Conservation (phyloP, 2,888 invertebrate species). For the Dorcus hopei region DNA sequence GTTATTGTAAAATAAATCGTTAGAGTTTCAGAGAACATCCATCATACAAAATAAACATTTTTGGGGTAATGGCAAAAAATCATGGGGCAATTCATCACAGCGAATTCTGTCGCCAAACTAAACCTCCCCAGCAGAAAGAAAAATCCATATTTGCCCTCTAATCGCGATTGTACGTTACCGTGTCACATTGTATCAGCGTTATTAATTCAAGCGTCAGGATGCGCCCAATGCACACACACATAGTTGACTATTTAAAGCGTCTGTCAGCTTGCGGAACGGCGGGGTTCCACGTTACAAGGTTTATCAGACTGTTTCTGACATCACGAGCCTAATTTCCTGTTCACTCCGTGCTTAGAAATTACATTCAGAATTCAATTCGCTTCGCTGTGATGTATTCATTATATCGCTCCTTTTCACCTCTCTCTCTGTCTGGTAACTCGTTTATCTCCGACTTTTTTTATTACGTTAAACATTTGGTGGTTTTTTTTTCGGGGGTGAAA, state of each 20-base stretch:
- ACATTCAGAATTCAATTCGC: conserved; percentile 26
- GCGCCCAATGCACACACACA: neutral
- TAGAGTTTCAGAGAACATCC: neutral
- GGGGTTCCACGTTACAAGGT: conserved; percentile 21
- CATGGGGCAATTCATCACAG: neutral
- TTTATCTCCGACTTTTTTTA: no score
- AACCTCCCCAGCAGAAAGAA: neutral
- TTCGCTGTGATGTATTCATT: conserved; percentile 24
- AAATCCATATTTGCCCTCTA: neutral
- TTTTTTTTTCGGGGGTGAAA: no score
- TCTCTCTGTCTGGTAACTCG: no score
- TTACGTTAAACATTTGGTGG: no score
- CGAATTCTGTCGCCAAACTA: neutral
- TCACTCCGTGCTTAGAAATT: conserved; percentile 24
- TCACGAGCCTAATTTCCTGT: conserved; percentile 28
- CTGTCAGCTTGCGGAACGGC: conserved; percentile 21
- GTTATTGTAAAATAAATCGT: neutral
- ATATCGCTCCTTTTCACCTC: conserved; percentile 18
- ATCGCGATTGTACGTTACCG: neutral
- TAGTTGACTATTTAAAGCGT: neutral
- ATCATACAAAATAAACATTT: neutral
- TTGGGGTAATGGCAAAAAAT: no score
- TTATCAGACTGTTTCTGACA: conserved; percentile 25
- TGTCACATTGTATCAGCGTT: conserved; percentile 3
- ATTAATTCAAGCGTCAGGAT: conserved; percentile 12